Evolutionary conservation across 2,888 invertebrate species (phyloP).

Genomic region (Zeuzera pyrina): DNA sequence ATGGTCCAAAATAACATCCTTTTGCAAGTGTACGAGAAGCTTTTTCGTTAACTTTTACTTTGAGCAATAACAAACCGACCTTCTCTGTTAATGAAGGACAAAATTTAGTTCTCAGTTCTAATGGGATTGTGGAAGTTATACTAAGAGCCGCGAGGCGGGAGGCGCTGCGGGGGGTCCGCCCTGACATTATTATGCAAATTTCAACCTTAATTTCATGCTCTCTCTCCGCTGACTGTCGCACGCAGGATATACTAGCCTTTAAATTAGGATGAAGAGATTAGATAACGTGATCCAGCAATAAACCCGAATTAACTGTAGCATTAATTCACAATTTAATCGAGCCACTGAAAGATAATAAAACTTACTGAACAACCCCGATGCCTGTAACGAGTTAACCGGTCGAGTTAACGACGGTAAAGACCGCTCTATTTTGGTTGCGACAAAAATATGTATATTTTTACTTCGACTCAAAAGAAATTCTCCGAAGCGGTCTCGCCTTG

Average conservation of each 20-base stretch:
- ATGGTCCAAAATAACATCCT: too few species aligned
- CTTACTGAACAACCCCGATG: too few species aligned
- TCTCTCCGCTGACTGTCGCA: slow-evolving; percentile 14
- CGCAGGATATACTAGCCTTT: slow-evolving; percentile 23
- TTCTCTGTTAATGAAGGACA: slow-evolving; percentile 24
- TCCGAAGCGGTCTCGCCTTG: too few species aligned
- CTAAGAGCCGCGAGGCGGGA: slow-evolving; percentile 6
- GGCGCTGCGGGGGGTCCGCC: not conserved
- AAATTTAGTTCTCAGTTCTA: slow-evolving; percentile 25
- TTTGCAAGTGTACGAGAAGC: too few species aligned
- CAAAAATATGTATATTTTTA: too few species aligned
- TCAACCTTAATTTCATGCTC: slow-evolving; percentile 25
- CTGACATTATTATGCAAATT: slow-evolving; percentile 32
- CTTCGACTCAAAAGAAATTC: too few species aligned
- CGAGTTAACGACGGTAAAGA: too few species aligned
- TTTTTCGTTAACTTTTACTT: slow-evolving; percentile 1
- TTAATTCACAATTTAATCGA: slow-evolving; percentile 25
- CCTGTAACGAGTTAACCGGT: too few species aligned
- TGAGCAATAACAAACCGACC: too few species aligned
- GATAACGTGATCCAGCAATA: slow-evolving; percentile 26
- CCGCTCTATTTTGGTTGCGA: too few species aligned
- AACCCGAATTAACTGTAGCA: slow-evolving; percentile 22
- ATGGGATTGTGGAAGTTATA: slow-evolving; percentile 19
- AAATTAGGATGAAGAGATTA: slow-evolving; percentile 36
- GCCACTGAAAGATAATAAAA: slow-evolving; percentile 7